phyloP scores from a whole-genome alignment of 2,113 vertebrate genomes.

The Probosciger aterrimus region DNA sequence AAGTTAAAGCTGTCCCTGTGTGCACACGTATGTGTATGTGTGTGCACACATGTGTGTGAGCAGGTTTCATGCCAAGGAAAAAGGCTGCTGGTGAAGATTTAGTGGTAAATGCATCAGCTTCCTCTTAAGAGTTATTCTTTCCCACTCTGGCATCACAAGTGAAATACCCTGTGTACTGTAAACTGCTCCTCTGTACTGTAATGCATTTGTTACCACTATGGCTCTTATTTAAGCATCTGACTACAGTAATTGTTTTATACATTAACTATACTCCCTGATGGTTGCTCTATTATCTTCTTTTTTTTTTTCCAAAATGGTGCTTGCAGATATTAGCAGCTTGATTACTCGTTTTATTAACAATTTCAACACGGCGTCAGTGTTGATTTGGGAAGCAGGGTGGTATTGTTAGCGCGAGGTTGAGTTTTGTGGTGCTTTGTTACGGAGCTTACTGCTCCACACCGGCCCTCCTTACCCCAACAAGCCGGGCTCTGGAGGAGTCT shows the following conservation, averaged over 20 bases:
- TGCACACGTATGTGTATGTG: neutral
- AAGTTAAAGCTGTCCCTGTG: neutral
- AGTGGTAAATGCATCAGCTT: neutral
- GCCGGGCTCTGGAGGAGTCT: neutral
- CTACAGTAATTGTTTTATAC: conserved; percentile 39
- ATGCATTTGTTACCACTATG: neutral
- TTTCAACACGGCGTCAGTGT: neutral
- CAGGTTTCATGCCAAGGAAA: neutral
- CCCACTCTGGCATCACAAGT: neutral
- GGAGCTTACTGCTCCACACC: accelerated
- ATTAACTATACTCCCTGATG: conserved; percentile 46
- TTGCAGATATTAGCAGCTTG: conserved; percentile 1
- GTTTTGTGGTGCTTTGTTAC: neutral
- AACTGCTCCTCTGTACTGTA: neutral
- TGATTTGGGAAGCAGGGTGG: neutral
- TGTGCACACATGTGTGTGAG: accelerated
- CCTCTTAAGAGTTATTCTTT: neutral
- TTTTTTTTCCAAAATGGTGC: neutral
- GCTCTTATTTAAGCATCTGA: conserved; percentile 53
- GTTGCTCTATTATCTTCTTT: neutral
- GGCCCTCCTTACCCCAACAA: neutral
- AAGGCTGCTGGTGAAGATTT: neutral
- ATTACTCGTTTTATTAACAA: neutral
- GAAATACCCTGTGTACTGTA: neutral
- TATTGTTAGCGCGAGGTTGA: accelerated